Evolutionary conservation across 1,140 invertebrate species (phyloP), one percentile per base, ranked within the genome.

Genomic region (Drosophila equinoxialis): DNA sequence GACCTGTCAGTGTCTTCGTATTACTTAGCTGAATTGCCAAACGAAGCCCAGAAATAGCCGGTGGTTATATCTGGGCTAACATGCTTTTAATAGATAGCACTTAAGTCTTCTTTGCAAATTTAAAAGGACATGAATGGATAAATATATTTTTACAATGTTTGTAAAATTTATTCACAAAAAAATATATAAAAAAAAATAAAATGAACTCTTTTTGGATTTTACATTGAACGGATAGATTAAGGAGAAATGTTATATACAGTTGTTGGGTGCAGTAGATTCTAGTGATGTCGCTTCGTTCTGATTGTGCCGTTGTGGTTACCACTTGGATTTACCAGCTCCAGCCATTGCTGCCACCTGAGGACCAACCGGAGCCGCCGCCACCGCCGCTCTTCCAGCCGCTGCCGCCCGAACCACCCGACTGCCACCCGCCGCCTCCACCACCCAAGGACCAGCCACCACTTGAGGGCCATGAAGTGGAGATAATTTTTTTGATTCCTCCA

Each of bases 171-270:
- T 77, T 77, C 55, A 41, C 61, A 65, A 41, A 60, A 61, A 39
- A 20, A 30, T 30, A 35, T 20, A 61, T 35, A 65, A 10, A 48
- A 61, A 65, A 39, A 55, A 74, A 70, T 70, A 59, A 82, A 81
- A 85, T 80, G 66, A 60, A 54, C 13, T 30, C 37, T 35, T 14
- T 3, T 63, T 55, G 60, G 45, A 65, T 23, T 20, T 11, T 11
- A 51, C 30, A 30, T 23, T 20, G 11, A 51, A 51, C 17, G 2
- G 7, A 48, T 65, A 68, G 11, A 42, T 68, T 61, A 57, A 65
- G 67, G 77, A 65, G 48, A 72, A 39, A 42, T 71, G 26, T 66
- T 84, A 85, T 84, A 39, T 84, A 84, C 81, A 84, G 66, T 62
- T 69, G 66, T 30, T 30, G 30, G 30, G 67, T 77, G 54, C 59